Conservation (phyloP, 30 jellyfish, hydroid and myxozoan species). For the Turritopsis dohrnii region DNA sequence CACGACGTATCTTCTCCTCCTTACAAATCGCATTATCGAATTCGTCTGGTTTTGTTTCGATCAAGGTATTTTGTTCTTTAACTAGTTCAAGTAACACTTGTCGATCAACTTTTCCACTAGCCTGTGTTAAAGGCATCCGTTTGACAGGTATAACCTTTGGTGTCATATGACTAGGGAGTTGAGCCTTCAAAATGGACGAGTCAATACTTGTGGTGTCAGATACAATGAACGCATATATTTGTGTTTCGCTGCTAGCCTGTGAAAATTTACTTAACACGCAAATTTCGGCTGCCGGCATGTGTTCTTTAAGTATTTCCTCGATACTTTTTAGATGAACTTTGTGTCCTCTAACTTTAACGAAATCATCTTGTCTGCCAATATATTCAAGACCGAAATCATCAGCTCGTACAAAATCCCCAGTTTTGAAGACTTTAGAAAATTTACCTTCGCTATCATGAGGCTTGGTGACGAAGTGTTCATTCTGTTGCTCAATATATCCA, state of each 20-base stretch:
- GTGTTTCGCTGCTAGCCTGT: neutral
- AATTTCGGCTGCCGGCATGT: neutral
- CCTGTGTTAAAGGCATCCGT: neutral
- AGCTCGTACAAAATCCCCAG: slow-evolving; percentile 1
- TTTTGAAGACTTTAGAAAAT: slow-evolving; percentile 17
- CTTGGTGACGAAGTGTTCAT: neutral
- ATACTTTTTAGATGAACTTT: neutral
- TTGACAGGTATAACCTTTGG: neutral
- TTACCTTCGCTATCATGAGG: neutral
- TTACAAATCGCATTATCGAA: neutral
- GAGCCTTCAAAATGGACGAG: neutral
- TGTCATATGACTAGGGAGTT: neutral
- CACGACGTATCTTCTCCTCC: neutral
- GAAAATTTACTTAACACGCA: slow-evolving; percentile 1
- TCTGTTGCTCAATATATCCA: slow-evolving; percentile 7
- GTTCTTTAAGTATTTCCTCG: neutral
- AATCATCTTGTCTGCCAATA: slow-evolving; percentile 9
- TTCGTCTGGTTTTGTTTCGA: neutral
- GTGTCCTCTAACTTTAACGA: slow-evolving; percentile 11
- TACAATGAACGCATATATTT: neutral
- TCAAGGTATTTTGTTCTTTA: neutral
- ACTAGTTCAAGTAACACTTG: neutral
- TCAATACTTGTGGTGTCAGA: neutral
- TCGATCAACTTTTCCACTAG: slow-evolving; percentile 15
- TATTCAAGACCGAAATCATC: neutral